A percentile compares a stretch with the other conserved stretches of the same genome.
Evolutionary conservation across 2,113 vertebrate species (phyloP).

Genomic region (Grammatotria lemairii): DNA sequence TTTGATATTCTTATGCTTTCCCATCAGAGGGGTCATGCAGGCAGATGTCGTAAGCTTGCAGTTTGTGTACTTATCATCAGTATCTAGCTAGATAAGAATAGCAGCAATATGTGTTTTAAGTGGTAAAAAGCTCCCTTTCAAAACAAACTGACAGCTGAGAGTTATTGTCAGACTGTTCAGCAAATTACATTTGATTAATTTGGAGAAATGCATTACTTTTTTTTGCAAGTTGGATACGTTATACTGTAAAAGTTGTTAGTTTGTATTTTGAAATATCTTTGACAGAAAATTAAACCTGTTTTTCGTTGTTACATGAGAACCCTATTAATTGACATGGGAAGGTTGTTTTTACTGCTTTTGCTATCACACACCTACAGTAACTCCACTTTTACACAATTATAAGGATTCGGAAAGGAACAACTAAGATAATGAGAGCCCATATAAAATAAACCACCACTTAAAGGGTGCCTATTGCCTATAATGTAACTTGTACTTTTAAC

Average conservation of each 20-base stretch:
- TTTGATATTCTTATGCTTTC: background rate
- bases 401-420: background rate
- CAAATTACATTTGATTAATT: background rate
- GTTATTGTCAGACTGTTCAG: background rate
- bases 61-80: background rate
- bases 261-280: background rate
- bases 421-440: background rate
- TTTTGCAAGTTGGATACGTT: background rate
- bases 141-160: background rate
- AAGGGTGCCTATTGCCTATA: background rate
- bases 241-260: background rate
- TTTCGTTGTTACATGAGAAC: background rate
- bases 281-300: background rate
- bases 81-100: background rate
- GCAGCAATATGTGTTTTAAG: background rate
- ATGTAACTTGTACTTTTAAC: background rate
- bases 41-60: background rate
- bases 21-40: background rate
- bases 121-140: background rate
- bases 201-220: background rate
- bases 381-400: background rate
- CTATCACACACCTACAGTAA: accelerated
- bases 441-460: background rate
- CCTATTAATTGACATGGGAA: background rate
- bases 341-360: background rate